Conservation (phyloP, 2,888 invertebrate genomes). For the Andricus quercusramuli region DNA sequence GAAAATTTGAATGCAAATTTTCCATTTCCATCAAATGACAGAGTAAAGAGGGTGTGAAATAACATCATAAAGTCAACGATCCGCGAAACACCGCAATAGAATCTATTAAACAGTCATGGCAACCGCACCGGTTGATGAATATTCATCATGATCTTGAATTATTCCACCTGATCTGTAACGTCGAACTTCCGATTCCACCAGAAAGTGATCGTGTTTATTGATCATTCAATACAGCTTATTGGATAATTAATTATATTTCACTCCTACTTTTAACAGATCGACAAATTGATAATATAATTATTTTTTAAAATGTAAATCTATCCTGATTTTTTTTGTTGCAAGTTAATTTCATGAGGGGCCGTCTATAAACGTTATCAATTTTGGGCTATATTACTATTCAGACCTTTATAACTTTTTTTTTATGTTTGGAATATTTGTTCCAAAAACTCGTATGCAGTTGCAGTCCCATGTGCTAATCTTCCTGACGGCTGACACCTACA, state of each 20-base stretch:
- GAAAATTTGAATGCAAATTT: constrained; percentile 5
- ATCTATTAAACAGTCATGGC: neutral
- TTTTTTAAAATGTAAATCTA: neutral
- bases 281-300: neutral
- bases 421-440: too few species aligned
- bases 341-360: neutral
- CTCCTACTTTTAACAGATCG: neutral
- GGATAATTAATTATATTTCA: neutral
- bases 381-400: too few species aligned
- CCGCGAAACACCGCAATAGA: constrained; percentile 1
- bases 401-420: too few species aligned
- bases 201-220: constrained; percentile 27
- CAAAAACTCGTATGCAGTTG: too few species aligned
- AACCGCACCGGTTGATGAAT: neutral
- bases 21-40: neutral
- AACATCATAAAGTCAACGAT: constrained; percentile 20
- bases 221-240: constrained; percentile 8
- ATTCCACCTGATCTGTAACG: constrained; percentile 22
- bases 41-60: constrained; percentile 25
- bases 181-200: constrained; percentile 25
- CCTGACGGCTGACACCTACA: too few species aligned
- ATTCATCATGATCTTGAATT: constrained; percentile 27
- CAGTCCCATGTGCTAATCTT: too few species aligned
- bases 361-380: too few species aligned
- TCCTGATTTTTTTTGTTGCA: neutral